Evolutionary conservation across 2,113 vertebrate genomes (phyloP).

Genomic region (Sturnus vulgaris): DNA sequence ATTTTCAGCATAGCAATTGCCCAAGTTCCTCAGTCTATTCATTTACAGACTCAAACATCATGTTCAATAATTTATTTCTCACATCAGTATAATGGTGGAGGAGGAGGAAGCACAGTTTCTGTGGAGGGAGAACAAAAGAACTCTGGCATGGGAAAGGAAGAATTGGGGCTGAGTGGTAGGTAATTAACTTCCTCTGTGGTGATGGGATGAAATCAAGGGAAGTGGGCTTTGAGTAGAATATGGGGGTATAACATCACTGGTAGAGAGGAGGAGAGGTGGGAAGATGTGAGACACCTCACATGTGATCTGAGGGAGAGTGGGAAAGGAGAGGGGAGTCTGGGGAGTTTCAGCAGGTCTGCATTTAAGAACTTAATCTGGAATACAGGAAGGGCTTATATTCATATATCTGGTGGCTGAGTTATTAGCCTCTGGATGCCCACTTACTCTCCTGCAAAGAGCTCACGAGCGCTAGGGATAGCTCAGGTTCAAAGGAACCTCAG

Average conservation of each 20-base stretch:
- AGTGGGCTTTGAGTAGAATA: neutral
- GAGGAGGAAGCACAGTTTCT: neutral
- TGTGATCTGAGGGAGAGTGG: neutral
- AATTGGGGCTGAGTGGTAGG: neutral
- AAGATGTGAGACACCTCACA: neutral
- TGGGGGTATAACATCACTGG: neutral
- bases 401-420: neutral
- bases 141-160: neutral
- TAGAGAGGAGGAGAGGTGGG: neutral
- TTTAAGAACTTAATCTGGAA: neutral
- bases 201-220: neutral
- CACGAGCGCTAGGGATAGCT: neutral
- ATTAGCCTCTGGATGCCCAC: neutral
- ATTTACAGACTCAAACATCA: neutral
- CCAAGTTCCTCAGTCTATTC: neutral
- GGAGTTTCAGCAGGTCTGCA: neutral
- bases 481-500: neutral
- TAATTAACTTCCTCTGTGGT: neutral
- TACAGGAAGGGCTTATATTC: neutral
- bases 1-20: neutral
- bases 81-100: neutral
- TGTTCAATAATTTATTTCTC: neutral
- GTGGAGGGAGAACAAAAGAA: neutral
- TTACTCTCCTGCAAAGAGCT: neutral
- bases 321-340: neutral